These are phyloP conservation scores for Phrynocephalus forsythii DNA, from an alignment of 2,797 vertebrate genomes.

Conservation along the genomic window DNA sequence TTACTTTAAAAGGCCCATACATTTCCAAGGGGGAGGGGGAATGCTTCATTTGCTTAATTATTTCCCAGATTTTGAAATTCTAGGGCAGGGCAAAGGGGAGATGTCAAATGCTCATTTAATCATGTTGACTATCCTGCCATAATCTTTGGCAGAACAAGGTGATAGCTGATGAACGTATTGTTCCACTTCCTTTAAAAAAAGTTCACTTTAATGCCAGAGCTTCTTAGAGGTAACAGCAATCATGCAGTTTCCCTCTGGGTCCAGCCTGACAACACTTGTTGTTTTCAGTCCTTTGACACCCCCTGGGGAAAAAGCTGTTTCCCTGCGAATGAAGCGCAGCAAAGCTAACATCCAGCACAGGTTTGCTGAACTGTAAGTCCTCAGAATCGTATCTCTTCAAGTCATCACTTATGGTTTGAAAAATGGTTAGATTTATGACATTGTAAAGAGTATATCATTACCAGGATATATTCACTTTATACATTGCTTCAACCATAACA, in stretches of 20 bases:
- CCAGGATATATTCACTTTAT: not conserved
- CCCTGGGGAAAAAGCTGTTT: slow-evolving; percentile 59
- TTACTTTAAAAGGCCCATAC: slow-evolving; percentile 1
- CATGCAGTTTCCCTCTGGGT: slow-evolving; percentile 43
- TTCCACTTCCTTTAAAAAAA: slow-evolving; percentile 52
- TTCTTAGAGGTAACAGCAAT: slow-evolving; percentile 32
- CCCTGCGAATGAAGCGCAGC: slow-evolving; percentile 61
- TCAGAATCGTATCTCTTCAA: not conserved
- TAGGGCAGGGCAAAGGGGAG: not conserved
- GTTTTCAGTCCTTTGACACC: slow-evolving; percentile 59
- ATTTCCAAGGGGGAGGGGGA: not conserved
- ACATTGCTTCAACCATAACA: not conserved
- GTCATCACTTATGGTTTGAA: not conserved
- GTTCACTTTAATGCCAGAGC: slow-evolving; percentile 41
- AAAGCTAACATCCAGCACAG: slow-evolving; percentile 28
- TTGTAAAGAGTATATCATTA: not conserved
- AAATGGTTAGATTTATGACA: not conserved
- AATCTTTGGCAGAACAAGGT: not conserved
- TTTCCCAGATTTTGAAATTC: not conserved
- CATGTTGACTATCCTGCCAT: not conserved
- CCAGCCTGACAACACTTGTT: slow-evolving; percentile 52
- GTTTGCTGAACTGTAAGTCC: slow-evolving; percentile 15
- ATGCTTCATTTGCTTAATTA: slow-evolving; percentile 11
- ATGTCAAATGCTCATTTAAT: slow-evolving; percentile 12
- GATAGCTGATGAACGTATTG: slow-evolving; percentile 33